Conservation (phyloP, 1,140 invertebrate genomes). For the Apis florea region DNA sequence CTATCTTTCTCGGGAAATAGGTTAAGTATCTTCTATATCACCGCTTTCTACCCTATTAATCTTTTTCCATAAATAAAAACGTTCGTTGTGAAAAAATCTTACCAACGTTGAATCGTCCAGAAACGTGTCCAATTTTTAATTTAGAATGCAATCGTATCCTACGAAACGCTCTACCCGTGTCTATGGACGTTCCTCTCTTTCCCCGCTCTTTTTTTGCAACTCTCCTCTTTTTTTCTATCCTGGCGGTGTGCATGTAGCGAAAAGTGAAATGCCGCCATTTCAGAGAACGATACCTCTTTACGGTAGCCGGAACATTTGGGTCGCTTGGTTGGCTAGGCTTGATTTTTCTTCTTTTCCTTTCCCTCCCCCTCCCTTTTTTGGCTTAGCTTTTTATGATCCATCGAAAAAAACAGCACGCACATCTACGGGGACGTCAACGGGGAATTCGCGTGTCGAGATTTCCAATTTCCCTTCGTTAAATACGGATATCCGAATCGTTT, state of each 20-base stretch:
- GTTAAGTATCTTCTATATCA: neutral
- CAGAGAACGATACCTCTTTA: slow-evolving; percentile 43
- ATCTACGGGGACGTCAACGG: slow-evolving; percentile 14
- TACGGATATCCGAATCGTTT: neutral
- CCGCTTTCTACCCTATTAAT: neutral
- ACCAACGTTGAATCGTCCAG: neutral
- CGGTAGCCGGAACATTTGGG: slow-evolving; percentile 32
- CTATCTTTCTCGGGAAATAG: neutral
- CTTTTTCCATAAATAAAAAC: neutral
- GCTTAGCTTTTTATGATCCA: slow-evolving; percentile 45
- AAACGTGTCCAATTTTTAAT: slow-evolving; percentile 21
- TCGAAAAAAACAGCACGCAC: slow-evolving; percentile 30
- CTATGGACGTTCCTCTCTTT: neutral
- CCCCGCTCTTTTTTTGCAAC: neutral
- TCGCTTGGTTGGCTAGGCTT: slow-evolving; percentile 31
- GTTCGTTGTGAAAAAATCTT: neutral
- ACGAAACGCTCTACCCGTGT: neutral
- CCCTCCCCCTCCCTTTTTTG: neutral
- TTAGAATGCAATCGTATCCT: neutral
- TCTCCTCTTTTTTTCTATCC: neutral
- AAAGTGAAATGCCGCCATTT: slow-evolving; percentile 20
- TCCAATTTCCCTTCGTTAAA: neutral
- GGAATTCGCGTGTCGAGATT: neutral
- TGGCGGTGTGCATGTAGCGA: neutral
- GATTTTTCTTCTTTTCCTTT: neutral